Conservation (phyloP, 2,797 vertebrate genomes). For the Chloroceryle inda region DNA sequence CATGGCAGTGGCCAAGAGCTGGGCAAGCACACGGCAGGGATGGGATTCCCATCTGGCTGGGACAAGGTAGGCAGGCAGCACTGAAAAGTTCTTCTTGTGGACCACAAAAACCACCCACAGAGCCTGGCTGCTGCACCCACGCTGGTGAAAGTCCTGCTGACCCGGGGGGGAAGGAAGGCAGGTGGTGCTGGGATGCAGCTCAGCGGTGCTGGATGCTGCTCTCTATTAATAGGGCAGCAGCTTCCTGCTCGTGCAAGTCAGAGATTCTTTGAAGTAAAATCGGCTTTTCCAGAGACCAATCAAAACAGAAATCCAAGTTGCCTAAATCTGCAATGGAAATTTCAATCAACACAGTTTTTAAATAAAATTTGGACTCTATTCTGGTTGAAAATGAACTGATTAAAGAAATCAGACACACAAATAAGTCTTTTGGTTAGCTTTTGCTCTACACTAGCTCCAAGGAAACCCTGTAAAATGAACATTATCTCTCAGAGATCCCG, state of each 20-base stretch:
- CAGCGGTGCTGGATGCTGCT: constrained; percentile 31
- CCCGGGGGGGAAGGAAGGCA: background rate
- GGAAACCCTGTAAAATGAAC: constrained; percentile 9
- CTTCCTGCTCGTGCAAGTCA: constrained; percentile 71
- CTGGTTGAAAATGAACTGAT: constrained; percentile 73
- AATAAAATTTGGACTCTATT: constrained; percentile 78
- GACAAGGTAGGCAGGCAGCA: background rate
- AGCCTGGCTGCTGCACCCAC: background rate
- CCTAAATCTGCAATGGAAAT: constrained; percentile 81
- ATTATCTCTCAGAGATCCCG: constrained; percentile 19
- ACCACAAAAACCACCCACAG: rapidly evolving
- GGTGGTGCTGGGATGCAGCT: background rate
- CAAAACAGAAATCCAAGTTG: constrained; percentile 80
- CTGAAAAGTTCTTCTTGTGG: background rate
- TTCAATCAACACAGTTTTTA: constrained; percentile 79
- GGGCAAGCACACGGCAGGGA: background rate
- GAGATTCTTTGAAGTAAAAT: constrained; percentile 79
- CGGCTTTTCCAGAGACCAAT: constrained; percentile 77
- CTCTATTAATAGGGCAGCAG: constrained; percentile 77
- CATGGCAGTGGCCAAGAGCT: background rate
- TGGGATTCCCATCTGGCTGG: background rate
- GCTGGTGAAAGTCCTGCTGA: background rate
- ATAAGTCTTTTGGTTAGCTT: constrained; percentile 64
- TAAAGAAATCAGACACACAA: constrained; percentile 73
- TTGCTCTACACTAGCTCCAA: constrained; percentile 21